Evolutionary conservation across 1,140 invertebrate species (phyloP), one percentile per base, ranked within the genome.

Genomic region (Druon quercuslanigerum): DNA sequence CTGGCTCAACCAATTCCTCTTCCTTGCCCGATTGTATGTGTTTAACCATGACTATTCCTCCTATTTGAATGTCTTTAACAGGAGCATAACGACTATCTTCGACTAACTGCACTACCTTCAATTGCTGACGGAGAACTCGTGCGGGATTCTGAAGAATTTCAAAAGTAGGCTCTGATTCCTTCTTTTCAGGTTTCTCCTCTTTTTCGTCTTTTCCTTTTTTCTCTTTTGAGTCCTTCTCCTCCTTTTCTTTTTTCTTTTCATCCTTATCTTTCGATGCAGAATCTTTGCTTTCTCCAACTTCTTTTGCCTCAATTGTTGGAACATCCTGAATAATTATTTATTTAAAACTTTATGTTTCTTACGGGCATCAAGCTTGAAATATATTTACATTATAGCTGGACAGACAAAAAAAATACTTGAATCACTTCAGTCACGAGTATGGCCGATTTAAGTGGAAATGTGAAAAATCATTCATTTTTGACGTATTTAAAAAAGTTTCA

Each of bases 131-230:
- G 92, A 99, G 95, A 5, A 98, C 95, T 71, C 99, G 94, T 1
- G 98, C 97, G 0, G 99, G 99, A 92, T 99, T 99, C 73, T 94
- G 94, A 4, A 99, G 91, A 76, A 98, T 96, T 91, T 99, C 98
- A 92, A 97, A 99, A 76, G 91, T 95, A 0, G 98, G 95, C 88
- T 98, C 96, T 12, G 96, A 94, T 84, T 97, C 96, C 85, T 97
- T 96, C 86, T 96, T 92, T 93, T 93, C 87, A 0, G 81, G 76
- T 54, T 92, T 90, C 70, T 92, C 87, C 14, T 90, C 90, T 9
- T 90, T 88, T 2, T 90, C 86, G 0, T 90, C 88, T 52, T 91
- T 91, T 7, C 89, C 83, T 19, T 87, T 87, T 11, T 85, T 86
- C n/a, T 83, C 85, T 9, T 87, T 85, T 72, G 92, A 90, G 52